A percentile compares a stretch with the other conserved stretches of the same genome.
These are phyloP conservation scores for Phrynocephalus forsythii DNA, from an alignment of 2,797 vertebrate species.

Conservation along the genomic window DNA sequence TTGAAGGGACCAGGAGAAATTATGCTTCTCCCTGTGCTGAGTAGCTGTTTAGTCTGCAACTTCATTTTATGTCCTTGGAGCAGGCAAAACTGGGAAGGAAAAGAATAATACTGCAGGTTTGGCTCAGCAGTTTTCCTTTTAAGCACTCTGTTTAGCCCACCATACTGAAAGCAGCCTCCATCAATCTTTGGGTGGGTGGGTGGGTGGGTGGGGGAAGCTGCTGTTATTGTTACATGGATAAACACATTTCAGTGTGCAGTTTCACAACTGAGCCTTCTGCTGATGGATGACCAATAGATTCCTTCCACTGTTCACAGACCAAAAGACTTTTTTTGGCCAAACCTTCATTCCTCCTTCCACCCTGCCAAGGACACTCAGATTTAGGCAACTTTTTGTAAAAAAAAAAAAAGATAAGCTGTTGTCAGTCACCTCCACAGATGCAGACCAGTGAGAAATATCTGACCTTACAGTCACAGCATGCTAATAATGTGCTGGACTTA, in stretches of 20 bases:
- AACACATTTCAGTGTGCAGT: neutral
- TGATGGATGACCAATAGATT: neutral
- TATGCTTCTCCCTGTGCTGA: neutral
- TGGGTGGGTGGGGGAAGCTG: neutral
- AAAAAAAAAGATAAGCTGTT: neutral
- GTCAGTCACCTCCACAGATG: neutral
- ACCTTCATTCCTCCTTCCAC: neutral
- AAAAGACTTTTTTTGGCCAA: neutral
- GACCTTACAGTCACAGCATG: too few relatives aligned
- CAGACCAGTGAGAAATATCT: too few relatives aligned
- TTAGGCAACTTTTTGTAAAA: neutral
- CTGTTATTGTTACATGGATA: neutral
- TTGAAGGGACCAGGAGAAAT: neutral
- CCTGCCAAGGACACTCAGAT: neutral
- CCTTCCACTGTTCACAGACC: neutral
- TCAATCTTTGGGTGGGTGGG: neutral
- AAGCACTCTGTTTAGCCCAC: slow-evolving; percentile 9
- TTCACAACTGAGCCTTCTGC: neutral
- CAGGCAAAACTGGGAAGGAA: neutral
- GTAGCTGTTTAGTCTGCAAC: slow-evolving; percentile 7
- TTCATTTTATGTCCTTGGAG: slow-evolving; percentile 17
- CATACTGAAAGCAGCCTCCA: neutral
- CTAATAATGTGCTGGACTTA: too few relatives aligned
- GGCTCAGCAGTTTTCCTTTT: slow-evolving; percentile 25
- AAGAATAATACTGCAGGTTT: slow-evolving; percentile 10